Conservation (phyloP, 2,888 invertebrate genomes). For the Halictus quadricinctus region DNA sequence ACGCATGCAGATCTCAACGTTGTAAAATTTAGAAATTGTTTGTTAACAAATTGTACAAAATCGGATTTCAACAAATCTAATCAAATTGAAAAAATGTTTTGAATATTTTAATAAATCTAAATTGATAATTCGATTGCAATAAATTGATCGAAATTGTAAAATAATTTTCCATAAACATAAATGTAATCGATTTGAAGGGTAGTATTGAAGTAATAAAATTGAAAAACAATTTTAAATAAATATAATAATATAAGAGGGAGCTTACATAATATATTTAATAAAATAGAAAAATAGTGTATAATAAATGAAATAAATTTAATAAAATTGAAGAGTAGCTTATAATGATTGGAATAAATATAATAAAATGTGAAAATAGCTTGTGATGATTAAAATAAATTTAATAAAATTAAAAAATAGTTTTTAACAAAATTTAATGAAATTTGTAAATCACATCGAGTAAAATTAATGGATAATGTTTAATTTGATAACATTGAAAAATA, state of each 20-base stretch:
- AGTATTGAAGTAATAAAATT: background rate
- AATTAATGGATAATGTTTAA: background rate
- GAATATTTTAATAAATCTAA: background rate
- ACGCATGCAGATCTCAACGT: conserved; percentile 58
- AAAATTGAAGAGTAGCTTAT: background rate
- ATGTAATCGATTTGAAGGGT: background rate
- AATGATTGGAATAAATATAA: background rate
- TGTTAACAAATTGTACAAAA: background rate
- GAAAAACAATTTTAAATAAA: background rate
- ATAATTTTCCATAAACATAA: background rate
- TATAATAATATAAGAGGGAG: background rate
- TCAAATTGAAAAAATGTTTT: background rate
- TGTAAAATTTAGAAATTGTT: background rate
- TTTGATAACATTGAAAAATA: background rate
- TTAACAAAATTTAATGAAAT: background rate
- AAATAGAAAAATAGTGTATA: background rate
- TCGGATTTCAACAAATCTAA: background rate
- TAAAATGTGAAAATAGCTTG: background rate
- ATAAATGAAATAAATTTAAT: too few species aligned
- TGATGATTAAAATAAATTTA: background rate
- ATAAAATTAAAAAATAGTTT: background rate
- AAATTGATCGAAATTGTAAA: background rate
- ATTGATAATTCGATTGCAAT: background rate
- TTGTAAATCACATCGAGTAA: background rate
- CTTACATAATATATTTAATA: background rate